A percentile compares a stretch with the other conserved stretches of the same genome.
Conservation (phyloP, 1,140 invertebrate species). For the Hormaphis cornu region DNA sequence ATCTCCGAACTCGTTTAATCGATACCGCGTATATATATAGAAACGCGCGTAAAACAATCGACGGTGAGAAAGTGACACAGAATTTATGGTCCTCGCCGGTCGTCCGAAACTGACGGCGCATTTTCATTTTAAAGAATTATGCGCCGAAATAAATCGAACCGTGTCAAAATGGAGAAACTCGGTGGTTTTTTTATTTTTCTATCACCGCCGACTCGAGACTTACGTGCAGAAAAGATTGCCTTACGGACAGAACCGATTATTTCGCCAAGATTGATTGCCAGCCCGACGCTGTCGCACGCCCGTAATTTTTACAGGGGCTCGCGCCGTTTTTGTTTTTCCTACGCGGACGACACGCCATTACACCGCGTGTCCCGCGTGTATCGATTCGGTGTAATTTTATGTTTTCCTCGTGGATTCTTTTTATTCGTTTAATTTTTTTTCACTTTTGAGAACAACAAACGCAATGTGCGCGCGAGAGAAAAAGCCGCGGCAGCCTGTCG, state of each 20-base stretch:
- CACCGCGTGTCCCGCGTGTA: background rate
- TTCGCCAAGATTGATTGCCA: slow-evolving; percentile 8
- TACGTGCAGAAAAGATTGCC: slow-evolving; percentile 13
- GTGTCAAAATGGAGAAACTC: slow-evolving; percentile 7
- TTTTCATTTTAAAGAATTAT: slow-evolving; percentile 23
- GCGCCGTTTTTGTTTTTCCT: background rate
- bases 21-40: too few relatives aligned
- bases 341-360: background rate
- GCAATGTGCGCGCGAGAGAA: background rate
- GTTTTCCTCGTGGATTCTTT: background rate
- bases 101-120: background rate
- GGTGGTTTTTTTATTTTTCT: slow-evolving; percentile 2
- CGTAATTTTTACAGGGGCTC: background rate
- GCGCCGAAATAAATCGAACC: slow-evolving; percentile 15
- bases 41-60: too few relatives aligned
- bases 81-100: background rate
- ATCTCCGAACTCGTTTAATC: too few relatives aligned
- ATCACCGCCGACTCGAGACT: background rate
- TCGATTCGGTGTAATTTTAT: background rate
- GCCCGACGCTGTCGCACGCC: background rate
- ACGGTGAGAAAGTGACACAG: background rate
- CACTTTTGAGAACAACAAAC: background rate
- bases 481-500: too few relatives aligned
- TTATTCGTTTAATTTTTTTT: background rate
- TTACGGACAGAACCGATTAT: slow-evolving; percentile 23